Evolutionary conservation across 2,113 vertebrate species (phyloP).

Genomic region (Aythya baeri): DNA sequence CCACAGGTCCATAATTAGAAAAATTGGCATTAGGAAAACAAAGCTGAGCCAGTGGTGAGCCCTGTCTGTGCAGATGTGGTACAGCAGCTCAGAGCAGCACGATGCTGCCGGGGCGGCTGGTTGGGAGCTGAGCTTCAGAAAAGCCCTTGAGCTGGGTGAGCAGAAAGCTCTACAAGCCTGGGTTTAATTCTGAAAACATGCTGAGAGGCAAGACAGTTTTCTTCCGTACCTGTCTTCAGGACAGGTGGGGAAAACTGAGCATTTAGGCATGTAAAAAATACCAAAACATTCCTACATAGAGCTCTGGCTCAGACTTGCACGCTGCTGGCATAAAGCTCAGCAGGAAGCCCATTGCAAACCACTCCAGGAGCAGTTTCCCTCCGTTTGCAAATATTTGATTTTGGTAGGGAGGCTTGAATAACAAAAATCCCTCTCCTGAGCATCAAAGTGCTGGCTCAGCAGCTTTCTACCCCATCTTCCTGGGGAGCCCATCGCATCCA

Average conservation of each 20-base stretch:
- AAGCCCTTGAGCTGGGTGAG: background rate
- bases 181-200: background rate
- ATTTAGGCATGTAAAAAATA: background rate
- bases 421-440: background rate
- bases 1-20: slow-evolving; percentile 21
- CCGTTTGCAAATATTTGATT: slow-evolving; percentile 21
- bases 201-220: background rate
- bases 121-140: background rate
- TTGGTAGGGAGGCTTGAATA: background rate
- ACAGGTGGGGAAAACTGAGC: background rate
- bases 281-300: background rate
- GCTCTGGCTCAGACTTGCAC: background rate
- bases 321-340: background rate
- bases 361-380: background rate
- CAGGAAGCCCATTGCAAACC: background rate
- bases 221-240: background rate
- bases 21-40: background rate
- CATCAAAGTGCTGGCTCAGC: background rate
- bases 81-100: background rate
- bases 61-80: background rate
- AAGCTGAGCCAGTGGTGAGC: background rate
- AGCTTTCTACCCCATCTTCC: background rate
- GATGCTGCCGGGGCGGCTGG: background rate
- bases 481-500: background rate
- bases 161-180: background rate